Evolutionary conservation across 2,113 vertebrate genomes (phyloP).

Genomic region (Mola mola): DNA sequence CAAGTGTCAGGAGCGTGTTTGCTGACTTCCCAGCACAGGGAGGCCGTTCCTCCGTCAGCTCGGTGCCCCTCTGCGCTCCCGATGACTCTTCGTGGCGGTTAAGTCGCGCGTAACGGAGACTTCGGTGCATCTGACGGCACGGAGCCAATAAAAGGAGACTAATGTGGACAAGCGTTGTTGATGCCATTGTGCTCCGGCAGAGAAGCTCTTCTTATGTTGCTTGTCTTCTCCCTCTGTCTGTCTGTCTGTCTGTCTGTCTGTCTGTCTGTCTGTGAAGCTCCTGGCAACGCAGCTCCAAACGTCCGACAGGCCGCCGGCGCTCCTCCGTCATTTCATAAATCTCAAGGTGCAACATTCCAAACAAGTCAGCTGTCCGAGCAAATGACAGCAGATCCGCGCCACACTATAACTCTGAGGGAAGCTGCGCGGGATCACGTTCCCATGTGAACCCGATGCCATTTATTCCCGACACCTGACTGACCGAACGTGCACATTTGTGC

Average conservation of each 20-base stretch:
- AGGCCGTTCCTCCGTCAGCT: constrained; percentile 29
- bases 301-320: no score
- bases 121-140: constrained; percentile 63
- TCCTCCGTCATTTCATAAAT: constrained; percentile 41
- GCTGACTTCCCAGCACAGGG: constrained; percentile 24
- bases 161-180: constrained; percentile 77
- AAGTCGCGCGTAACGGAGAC: constrained; percentile 62
- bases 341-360: constrained; percentile 34
- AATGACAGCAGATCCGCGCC: constrained; percentile 1
- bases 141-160: constrained; percentile 81
- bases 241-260: constrained; percentile 13
- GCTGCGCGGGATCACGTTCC: not conserved
- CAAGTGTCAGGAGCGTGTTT: constrained; percentile 24
- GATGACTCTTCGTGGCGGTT: constrained; percentile 65
- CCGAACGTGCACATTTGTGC: not conserved
- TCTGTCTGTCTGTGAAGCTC: no score
- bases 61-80: constrained; percentile 21
- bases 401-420: not conserved
- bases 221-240: constrained; percentile 57
- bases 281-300: no score
- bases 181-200: constrained; percentile 77
- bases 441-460: not conserved
- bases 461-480: constrained; percentile 15
- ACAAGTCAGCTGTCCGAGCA: constrained; percentile 42
- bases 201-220: constrained; percentile 75